Evolutionary conservation across 2,888 invertebrate species (phyloP), one percentile per base, ranked within the genome.

Genomic region (Lysandra coridon): DNA sequence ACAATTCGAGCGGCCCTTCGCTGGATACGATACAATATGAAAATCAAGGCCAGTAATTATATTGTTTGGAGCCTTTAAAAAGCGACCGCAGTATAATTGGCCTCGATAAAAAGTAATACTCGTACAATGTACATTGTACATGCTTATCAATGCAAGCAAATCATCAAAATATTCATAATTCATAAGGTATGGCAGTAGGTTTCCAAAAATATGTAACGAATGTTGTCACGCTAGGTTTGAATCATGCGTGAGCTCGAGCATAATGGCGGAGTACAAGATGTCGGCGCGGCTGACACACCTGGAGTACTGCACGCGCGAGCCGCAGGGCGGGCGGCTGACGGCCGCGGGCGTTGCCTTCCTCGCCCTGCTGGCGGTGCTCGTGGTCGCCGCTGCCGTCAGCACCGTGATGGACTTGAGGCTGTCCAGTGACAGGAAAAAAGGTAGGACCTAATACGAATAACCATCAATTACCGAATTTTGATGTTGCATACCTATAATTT

Each of bases 171-270:
- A 17, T 57, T 53, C 53, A 53, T 53, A 53, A 17, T 17, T 17
- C 17, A 57, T 57, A 4, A 53, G 14, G 14, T 17, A 1, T 4
- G 53, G 12, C 14, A 17, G 14, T 53, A 53, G 44, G 4, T 53
- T 53, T 53, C 53, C 4, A 14, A 14, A 14, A 53, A 14, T 53
- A 14, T 40, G n/a, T 3, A n/a, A 44, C 5, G 17, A 7, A 23
- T 14, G 7, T 53, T 37, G 73, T 23, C 23, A 12, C 80, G 23
- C 83, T 85, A 93, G 94, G 93, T 93, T 93, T 84, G 84, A 87
- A 40, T 86, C 87, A 0, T 94, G 94, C 81, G 91, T 94, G 81
- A 92, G 92, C 86, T 87, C 87, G 78, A 89, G 86, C 80, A 90
- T 87, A 37, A 85, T 87, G 81, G 82, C 88, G 0, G 78, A 83